Base-by-base conservation (phyloP, 1,140 invertebrate species). In the Onthophagus taurus region DNA sequence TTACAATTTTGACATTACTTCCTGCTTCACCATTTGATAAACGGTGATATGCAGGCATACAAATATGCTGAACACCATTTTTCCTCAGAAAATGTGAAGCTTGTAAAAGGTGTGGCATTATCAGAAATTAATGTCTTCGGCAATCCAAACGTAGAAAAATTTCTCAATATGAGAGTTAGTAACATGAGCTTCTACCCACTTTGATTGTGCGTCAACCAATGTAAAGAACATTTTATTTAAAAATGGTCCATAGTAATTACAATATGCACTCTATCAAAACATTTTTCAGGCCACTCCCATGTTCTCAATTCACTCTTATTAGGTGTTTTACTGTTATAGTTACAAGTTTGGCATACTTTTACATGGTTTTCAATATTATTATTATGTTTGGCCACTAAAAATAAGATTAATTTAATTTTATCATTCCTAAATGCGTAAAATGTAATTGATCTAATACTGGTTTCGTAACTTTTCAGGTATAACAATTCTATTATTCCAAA, bases 401-500 rank as follows among this genome's bases (percentile, higher is more conserved):
- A 34, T 34, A 34, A 29, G 7, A 8, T 29, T 13, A 6, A 6
- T 34, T 34, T 16, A 34, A n/a, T 34, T 34, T 34, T 16, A 14
- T 34, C 8, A 34, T 34, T 7, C 31, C 31, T 14, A 34, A 34
- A 34, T 34, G 31, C 13, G 31, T 16, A 34, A 7, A 9, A 34
- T 34, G 31, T 34, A 34, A n/a, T 34, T 34, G 31, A 6, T 34
- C 13, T 34, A 34, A 14, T 34, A 34, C 31, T 34, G 11, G 6
- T 16, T n/a, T 34, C 14, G 31, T 14, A 34, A 16, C 7, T 6
- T 14, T 34, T 34, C 13, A 9, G 31, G 31, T 34, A 34, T 34
- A 14, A 34, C 31, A 9, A 34, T 34, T 34, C 31, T 8, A 14
- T 34, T 34, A 34, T 34, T 34, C 31, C 31, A 34, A 34, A 14